Evolutionary conservation across 2,113 vertebrate genomes (phyloP).

Genomic region (Alouatta palliata): DNA sequence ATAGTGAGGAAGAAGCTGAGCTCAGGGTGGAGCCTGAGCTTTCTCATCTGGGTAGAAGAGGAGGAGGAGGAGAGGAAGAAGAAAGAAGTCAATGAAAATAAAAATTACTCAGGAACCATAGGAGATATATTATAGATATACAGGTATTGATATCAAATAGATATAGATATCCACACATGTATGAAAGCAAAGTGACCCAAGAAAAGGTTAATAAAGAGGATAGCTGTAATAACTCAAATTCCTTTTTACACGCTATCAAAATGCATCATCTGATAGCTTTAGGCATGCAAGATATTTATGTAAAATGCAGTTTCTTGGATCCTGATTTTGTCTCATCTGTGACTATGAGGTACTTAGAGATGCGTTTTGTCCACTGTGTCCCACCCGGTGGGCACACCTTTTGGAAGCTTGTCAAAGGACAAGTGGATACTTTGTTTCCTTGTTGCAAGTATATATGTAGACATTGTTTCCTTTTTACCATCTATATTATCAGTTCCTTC

Average conservation of each 20-base stretch:
- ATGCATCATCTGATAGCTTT: background rate
- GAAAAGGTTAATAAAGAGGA: background rate
- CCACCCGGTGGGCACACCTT: background rate
- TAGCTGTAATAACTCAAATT: background rate
- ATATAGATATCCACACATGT: no score
- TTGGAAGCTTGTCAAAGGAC: background rate
- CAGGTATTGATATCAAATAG: no score
- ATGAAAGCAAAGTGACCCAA: background rate
- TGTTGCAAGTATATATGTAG: no score
- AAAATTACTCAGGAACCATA: background rate
- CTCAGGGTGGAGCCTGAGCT: background rate
- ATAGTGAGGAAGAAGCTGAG: background rate
- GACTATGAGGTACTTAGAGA: background rate
- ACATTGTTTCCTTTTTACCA: background rate
- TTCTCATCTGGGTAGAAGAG: background rate
- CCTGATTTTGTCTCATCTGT: background rate
- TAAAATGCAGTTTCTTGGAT: background rate
- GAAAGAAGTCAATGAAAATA: background rate
- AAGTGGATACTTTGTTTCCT: background rate
- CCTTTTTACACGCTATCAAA: background rate
- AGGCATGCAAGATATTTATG: background rate
- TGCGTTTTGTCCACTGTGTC: background rate
- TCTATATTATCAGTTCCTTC: accelerated
- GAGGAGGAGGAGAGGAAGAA: no score
- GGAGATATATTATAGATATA: background rate